Base-by-base conservation (phyloP, 2,113 vertebrate genomes). In the Tragelaphus buxtoni region DNA sequence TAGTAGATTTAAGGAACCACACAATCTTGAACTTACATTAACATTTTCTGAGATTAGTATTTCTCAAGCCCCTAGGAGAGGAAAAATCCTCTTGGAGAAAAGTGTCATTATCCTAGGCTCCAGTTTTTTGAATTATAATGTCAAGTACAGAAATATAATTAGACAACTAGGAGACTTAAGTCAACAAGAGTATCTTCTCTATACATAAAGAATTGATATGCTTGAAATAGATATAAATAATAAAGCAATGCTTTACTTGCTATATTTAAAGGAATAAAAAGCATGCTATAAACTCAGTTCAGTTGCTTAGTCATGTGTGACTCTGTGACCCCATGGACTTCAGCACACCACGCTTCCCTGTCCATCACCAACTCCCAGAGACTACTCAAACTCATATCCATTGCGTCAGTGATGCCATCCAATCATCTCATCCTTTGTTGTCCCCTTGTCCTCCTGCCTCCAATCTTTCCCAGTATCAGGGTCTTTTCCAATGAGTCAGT, bases 41-140 rank as follows among this genome's bases (percentile, higher is more conserved):
- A 18, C 35, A 5, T 79, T 90, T 7, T 82, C 74, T 3, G 20
- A 74, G 4, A 51, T 61, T 45, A 76, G 8, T 82, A 45, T 55
- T 61, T 51, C 26, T 56, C 53, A 87, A 82, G 35, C 4, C 9
- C 45, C 26, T 9, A 42, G 47, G 51, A 95, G 14, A 51, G 5
- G 10, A 76, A 92, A 96, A 95, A 63, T 63, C 16, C 30, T 61
- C 42, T 89, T 90, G 82, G 12, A 93, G 32, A 79, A 61, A 96
- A 69, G 5, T 60, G 49, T 56, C 32, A 65, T 74, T 84, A 56
- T n/a, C 35, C 11, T 79, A 61, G 28, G 18, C 12, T 93, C 7
- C 18, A 92, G 17, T 51, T 69, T 90, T 74, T 76, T 63, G 58
- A 65, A 95, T 12, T 47, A 74, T 4, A 74, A 58, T 72, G 35